These are phyloP conservation scores for Pangasius djambal DNA, from an alignment of 2,797 vertebrate genomes.

Conservation along the genomic window DNA sequence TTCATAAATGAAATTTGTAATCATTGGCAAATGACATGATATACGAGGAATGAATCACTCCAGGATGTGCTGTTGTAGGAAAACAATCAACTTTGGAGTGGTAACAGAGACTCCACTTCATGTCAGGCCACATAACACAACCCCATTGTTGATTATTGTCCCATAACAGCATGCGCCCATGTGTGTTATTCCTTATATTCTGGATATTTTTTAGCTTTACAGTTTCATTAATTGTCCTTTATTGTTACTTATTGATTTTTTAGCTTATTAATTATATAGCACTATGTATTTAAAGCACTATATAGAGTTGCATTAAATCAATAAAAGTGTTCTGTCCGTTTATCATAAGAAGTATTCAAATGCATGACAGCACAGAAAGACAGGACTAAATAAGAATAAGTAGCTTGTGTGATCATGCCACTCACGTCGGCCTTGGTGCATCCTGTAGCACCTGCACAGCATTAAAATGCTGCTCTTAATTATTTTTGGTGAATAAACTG, in stretches of 20 bases:
- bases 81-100: neutral
- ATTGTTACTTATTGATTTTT: neutral
- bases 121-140: neutral
- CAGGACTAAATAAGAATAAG: slow-evolving; percentile 30
- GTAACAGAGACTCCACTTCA: neutral
- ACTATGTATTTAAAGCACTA: neutral
- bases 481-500: slow-evolving; percentile 58
- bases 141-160: neutral
- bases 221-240: neutral
- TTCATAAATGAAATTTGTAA: neutral
- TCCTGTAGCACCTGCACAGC: slow-evolving; percentile 45
- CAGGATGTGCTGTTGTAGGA: too few species aligned
- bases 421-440: slow-evolving; percentile 35
- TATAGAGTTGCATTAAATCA: neutral
- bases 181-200: neutral
- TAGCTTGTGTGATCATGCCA: slow-evolving; percentile 41
- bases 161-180: neutral
- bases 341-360: slow-evolving; percentile 33
- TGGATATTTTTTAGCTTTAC: neutral
- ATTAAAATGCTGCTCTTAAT: slow-evolving; percentile 52
- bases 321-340: neutral
- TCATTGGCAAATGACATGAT: neutral
- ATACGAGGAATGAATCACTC: neutral
- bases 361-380: slow-evolving; percentile 28
- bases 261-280: neutral